Conservation (phyloP, 1,140 invertebrate species). For the Drosophila arawakana region DNA sequence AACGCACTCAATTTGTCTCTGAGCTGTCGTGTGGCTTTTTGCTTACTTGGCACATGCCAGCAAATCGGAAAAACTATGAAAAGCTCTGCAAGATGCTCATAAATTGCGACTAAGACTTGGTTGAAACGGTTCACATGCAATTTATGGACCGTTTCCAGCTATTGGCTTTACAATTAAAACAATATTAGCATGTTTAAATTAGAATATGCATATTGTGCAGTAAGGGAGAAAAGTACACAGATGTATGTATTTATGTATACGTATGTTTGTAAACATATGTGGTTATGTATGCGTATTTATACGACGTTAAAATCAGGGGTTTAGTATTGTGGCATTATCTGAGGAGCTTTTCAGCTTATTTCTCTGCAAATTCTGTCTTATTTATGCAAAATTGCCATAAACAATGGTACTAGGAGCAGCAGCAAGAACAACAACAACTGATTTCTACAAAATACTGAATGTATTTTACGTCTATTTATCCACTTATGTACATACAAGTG, state of each 20-base stretch:
- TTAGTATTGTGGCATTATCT: slow-evolving; percentile 61
- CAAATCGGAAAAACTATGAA: slow-evolving; percentile 17
- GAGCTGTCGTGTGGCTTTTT: slow-evolving; percentile 37
- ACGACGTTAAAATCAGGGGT: slow-evolving; percentile 46
- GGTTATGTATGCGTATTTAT: slow-evolving; percentile 15
- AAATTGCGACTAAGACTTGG: slow-evolving; percentile 39
- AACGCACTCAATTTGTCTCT: slow-evolving; percentile 67
- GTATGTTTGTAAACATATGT: background rate
- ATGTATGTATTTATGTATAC: background rate
- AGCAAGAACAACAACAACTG: slow-evolving; percentile 45
- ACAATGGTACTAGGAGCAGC: slow-evolving; percentile 59
- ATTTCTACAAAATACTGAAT: slow-evolving; percentile 12
- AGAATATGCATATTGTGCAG: slow-evolving; percentile 58
- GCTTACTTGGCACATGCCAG: slow-evolving; percentile 17
- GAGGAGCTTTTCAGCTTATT: slow-evolving; percentile 61
- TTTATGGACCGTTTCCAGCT: slow-evolving; percentile 23
- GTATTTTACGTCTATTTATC: slow-evolving; percentile 10
- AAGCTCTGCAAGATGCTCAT: slow-evolving; percentile 7
- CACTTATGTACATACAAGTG: background rate
- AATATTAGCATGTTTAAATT: slow-evolving; percentile 67
- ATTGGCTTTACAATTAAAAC: slow-evolving; percentile 67
- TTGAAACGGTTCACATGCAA: background rate
- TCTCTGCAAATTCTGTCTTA: slow-evolving; percentile 48
- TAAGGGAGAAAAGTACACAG: slow-evolving; percentile 42
- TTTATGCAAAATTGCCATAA: slow-evolving; percentile 73